These are phyloP conservation scores for Natator depressus DNA, from an alignment of 2,113 vertebrate species.

Conservation along the genomic window DNA sequence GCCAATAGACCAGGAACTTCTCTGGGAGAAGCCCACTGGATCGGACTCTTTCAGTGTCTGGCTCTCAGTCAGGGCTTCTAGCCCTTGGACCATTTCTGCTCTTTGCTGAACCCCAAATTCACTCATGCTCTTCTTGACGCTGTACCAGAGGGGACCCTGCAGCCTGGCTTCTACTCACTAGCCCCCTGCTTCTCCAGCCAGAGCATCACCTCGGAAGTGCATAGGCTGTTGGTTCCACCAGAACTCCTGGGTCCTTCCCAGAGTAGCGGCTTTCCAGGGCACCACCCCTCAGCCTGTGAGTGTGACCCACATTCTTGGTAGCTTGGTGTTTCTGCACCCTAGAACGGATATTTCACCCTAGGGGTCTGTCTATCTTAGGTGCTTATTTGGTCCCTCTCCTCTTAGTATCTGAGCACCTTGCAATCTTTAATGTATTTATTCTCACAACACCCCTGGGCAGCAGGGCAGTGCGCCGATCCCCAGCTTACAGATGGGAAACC, in stretches of 20 bases:
- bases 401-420: background rate
- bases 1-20: background rate
- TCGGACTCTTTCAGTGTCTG: background rate
- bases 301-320: background rate
- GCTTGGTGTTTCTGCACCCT: background rate
- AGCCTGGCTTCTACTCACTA: background rate
- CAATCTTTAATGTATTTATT: background rate
- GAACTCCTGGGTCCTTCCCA: background rate
- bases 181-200: background rate
- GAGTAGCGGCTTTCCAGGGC: background rate
- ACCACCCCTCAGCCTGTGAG: background rate
- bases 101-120: background rate
- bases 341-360: background rate
- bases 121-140: background rate
- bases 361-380: too few relatives aligned
- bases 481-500: background rate
- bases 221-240: background rate
- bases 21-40: background rate
- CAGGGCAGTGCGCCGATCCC: too few relatives aligned
- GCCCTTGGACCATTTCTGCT: too few relatives aligned
- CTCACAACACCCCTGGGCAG: too few relatives aligned
- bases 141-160: background rate
- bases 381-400: background rate
- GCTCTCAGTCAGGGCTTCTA: background rate
- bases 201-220: too few relatives aligned